Evolutionary conservation across 2,113 vertebrate genomes (phyloP), one percentile per base, ranked within the genome.

Genomic region (Talpa occidentalis): DNA sequence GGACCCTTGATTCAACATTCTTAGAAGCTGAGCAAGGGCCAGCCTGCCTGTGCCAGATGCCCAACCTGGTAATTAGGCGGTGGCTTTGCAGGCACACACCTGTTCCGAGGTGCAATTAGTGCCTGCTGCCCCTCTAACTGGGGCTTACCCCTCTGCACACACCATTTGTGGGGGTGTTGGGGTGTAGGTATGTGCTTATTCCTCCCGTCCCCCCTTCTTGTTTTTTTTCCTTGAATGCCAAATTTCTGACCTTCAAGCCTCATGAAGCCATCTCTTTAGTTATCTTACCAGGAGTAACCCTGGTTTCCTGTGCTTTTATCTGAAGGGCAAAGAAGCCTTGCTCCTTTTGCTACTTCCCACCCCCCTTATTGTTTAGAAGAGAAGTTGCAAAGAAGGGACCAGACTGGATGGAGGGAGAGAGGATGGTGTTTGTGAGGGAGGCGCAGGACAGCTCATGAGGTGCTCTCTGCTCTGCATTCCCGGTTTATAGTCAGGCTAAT

Each of bases 31-130:
- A 93, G 69, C 80, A 81, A 22, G 90, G 72, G 1, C 89, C 85
- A 0, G 37, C 90, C 62, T 87, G 56, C 69, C 30, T 10, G 88
- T 88, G 93, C 81, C 95, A 94, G 82, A 5, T 95, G 93, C 62
- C 80, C 79, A 92, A 89, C 76, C 92, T 52, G 3, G 82, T 94
- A 95, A 97, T 97, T 96, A 97, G 69, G 92, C 74, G 84, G 94
- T 78, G 83, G 85, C 86, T 82, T 79, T 96, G 82, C 95, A 98
- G 97, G 93, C 97, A 85, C 95, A 96, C 96, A 97, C 96, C 97
- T 98, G 96, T 79, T 91, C 92, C 92, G 96, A 95, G 40, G 77
- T 97, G 73, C 97, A 96, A 82, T 95, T 96, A 93, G 64, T 47
- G 78, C 96, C 91, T 78, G 86, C 96, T 79, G 94, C 66, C 56